Evolutionary conservation across 2,888 invertebrate genomes (phyloP).

Genomic region (Allacma fusca): DNA sequence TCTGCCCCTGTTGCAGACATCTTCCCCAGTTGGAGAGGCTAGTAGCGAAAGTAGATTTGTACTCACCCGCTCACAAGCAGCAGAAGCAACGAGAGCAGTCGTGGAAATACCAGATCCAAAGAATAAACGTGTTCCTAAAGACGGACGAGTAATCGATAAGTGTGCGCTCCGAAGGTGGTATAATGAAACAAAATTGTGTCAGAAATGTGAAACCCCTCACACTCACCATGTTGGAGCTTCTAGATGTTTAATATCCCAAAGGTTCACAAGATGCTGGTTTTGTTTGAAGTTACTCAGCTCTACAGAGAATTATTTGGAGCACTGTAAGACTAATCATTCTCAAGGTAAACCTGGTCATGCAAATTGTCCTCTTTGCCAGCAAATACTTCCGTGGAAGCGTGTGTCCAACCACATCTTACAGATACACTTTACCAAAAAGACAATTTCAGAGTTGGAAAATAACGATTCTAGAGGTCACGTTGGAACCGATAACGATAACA

Average conservation of each 20-base stretch:
- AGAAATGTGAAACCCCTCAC: not conserved
- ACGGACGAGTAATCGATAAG: not conserved
- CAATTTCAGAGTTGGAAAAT: not conserved
- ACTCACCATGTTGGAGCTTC: not conserved
- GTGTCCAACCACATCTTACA: not conserved
- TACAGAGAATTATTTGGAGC: not conserved
- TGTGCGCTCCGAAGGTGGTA: not conserved
- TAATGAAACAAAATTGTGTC: not conserved
- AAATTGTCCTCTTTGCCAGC: constrained; percentile 13
- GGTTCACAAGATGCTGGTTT: constrained; percentile 23
- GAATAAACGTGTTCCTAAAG: not conserved
- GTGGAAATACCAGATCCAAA: not conserved
- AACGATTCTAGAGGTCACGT: too few species aligned
- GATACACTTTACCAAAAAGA: not conserved
- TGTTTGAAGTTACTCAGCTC: not conserved
- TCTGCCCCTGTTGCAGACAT: too few species aligned
- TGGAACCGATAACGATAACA: too few species aligned
- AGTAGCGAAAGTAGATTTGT: not conserved
- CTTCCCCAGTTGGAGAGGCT: not conserved
- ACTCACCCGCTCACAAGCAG: not conserved
- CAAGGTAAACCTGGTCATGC: not conserved
- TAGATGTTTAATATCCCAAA: not conserved
- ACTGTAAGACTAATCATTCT: not conserved
- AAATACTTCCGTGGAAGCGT: constrained; percentile 19
- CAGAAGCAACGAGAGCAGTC: not conserved